A percentile compares a stretch with the other conserved stretches of the same genome.
These are phyloP conservation scores for Ochotona princeps DNA, from an alignment of 2,113 vertebrate species.

Conservation along the genomic window DNA sequence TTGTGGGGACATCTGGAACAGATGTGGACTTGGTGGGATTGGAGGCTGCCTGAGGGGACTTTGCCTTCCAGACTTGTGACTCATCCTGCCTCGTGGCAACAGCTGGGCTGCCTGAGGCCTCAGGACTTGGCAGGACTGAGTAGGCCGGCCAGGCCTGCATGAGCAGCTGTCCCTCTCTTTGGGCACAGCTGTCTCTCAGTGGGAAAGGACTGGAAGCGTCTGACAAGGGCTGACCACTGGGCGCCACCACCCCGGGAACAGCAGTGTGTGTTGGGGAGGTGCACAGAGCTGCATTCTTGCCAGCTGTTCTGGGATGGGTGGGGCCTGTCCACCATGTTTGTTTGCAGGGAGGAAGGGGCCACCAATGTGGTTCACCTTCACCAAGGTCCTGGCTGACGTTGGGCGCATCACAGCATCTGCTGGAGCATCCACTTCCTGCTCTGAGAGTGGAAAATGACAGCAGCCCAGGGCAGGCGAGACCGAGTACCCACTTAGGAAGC, in stretches of 20 bases:
- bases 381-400: not conserved
- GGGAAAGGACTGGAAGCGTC: not conserved
- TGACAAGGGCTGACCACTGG: not conserved
- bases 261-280: not conserved
- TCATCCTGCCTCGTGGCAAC: not conserved
- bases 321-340: not conserved
- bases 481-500: not conserved
- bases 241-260: too few relatives aligned
- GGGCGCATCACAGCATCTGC: accelerated
- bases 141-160: not conserved
- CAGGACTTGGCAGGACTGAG: too few relatives aligned
- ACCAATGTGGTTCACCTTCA: not conserved
- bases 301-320: not conserved
- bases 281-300: accelerated
- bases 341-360: not conserved
- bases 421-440: not conserved
- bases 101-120: not conserved
- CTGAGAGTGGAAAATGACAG: not conserved
- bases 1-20: constrained; percentile 48
- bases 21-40: not conserved
- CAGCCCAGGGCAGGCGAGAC: accelerated
- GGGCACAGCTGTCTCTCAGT: not conserved
- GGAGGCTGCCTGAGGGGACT: not conserved
- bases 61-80: not conserved
- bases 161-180: not conserved